phyloP scores from a whole-genome alignment of 2,113 vertebrate genomes.

The Mystacornis crossleyi region DNA sequence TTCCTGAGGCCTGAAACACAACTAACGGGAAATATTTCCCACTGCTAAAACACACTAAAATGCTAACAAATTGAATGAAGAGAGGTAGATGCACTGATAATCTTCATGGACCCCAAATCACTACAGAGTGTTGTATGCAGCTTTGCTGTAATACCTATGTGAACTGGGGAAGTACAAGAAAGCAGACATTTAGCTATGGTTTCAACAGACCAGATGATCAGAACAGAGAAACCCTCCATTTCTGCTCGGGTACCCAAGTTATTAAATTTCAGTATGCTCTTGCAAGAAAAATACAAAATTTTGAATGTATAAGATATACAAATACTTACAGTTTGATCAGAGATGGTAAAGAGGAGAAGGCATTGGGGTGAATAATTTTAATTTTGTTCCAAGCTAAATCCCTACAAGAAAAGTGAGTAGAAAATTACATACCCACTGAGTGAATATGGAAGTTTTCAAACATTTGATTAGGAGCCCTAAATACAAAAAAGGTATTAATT shows the following conservation, averaged over 20 bases:
- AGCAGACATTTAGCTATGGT: background rate
- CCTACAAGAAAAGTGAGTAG: slow-evolving; percentile 68
- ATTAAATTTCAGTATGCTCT: background rate
- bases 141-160: background rate
- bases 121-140: background rate
- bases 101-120: background rate
- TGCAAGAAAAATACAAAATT: background rate
- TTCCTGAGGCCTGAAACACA: background rate
- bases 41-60: background rate
- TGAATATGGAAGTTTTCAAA: slow-evolving; percentile 38
- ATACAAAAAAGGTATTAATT: slow-evolving; percentile 19
- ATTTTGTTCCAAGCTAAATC: slow-evolving; percentile 93
- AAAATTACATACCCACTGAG: slow-evolving; percentile 33
- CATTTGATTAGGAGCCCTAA: slow-evolving; percentile 30
- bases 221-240: background rate
- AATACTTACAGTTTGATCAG: slow-evolving; percentile 92
- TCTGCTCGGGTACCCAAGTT: background rate
- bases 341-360: slow-evolving; percentile 87
- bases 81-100: background rate
- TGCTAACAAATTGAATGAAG: background rate
- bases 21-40: background rate
- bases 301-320: background rate
- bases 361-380: slow-evolving; percentile 78
- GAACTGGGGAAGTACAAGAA: background rate
- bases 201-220: background rate